These are phyloP conservation scores for Exephanes ischioxanthus DNA, from an alignment of 2,888 invertebrate species.

Conservation along the genomic window DNA sequence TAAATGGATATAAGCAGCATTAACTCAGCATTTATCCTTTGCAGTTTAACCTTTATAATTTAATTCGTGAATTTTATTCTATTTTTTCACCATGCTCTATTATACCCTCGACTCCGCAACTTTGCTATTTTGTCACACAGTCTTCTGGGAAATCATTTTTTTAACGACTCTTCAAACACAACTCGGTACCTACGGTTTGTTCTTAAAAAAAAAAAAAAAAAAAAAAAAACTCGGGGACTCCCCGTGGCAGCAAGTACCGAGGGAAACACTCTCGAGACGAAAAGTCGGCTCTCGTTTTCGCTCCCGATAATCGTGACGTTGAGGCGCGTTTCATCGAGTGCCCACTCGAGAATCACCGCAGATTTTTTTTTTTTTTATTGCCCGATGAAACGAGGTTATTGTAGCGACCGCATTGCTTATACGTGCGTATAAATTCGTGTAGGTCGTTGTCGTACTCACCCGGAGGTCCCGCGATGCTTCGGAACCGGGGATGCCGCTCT, in stretches of 20 bases:
- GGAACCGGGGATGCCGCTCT: constrained; percentile 68
- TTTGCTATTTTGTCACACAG: background rate
- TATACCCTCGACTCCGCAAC: constrained; percentile 26
- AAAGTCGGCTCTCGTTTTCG: constrained; percentile 28
- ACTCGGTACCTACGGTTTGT: constrained; percentile 11
- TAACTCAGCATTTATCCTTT: too few relatives aligned
- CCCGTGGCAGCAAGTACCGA: constrained; percentile 49
- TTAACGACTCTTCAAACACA: constrained; percentile 19
- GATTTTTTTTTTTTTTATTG: constrained; percentile 70
- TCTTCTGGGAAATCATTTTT: constrained; percentile 15
- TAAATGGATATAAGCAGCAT: too few relatives aligned
- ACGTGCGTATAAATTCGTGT: constrained; percentile 4
- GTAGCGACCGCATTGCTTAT: constrained; percentile 78
- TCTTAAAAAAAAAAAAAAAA: constrained; percentile 1
- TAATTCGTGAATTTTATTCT: background rate
- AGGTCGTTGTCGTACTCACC: constrained; percentile 74
- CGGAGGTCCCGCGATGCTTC: constrained; percentile 70
- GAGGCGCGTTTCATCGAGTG: constrained; percentile 70
- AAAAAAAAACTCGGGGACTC: constrained; percentile 38
- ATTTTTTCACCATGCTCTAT: background rate
- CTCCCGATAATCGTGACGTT: constrained; percentile 63
- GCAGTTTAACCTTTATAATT: background rate
- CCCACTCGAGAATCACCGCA: constrained; percentile 74
- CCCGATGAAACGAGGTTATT: constrained; percentile 76
- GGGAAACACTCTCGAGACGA: constrained; percentile 61